Conservation (phyloP, 2,797 vertebrate genomes). For the Hydrolagus colliei region DNA sequence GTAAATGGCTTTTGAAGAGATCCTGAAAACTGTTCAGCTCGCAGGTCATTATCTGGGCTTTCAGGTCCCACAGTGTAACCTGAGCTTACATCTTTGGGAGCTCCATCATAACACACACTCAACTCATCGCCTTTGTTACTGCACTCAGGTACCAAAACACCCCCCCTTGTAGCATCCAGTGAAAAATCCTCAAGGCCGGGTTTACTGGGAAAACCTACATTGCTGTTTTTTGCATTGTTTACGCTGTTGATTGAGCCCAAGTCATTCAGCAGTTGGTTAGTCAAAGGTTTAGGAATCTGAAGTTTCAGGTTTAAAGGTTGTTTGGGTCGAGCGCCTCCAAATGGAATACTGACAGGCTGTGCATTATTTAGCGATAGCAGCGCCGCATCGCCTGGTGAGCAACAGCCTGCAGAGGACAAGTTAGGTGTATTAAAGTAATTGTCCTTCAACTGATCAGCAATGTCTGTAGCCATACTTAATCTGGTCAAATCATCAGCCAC, state of each 20-base stretch:
- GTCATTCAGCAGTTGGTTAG: slow-evolving; percentile 78
- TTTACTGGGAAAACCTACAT: slow-evolving; percentile 63
- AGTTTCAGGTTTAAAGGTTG: slow-evolving; percentile 88
- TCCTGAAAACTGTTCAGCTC: slow-evolving; percentile 77
- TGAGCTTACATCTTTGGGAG: slow-evolving; percentile 45
- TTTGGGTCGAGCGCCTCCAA: slow-evolving; percentile 88
- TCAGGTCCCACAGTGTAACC: slow-evolving; percentile 46
- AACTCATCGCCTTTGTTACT: slow-evolving; percentile 52
- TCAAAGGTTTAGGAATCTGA: slow-evolving; percentile 82
- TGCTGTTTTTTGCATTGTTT: slow-evolving; percentile 80
- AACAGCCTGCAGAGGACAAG: slow-evolving; percentile 52
- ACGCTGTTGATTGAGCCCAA: slow-evolving; percentile 58
- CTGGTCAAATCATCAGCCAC: slow-evolving; percentile 8
- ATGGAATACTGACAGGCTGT: slow-evolving; percentile 79
- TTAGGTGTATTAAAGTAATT: slow-evolving; percentile 61
- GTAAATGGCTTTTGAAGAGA: slow-evolving; percentile 67
- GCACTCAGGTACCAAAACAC: slow-evolving; percentile 37
- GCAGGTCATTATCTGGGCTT: slow-evolving; percentile 91
- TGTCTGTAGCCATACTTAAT: slow-evolving; percentile 57
- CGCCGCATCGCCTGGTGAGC: slow-evolving; percentile 51
- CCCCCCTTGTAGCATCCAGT: slow-evolving; percentile 48
- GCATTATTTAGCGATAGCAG: slow-evolving; percentile 58
- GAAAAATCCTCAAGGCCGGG: slow-evolving; percentile 51
- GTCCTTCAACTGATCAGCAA: slow-evolving; percentile 59
- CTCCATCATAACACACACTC: slow-evolving; percentile 57